These are phyloP conservation scores for Drosophila neocordata DNA, from an alignment of 1,140 invertebrate species.

Conservation along the genomic window DNA sequence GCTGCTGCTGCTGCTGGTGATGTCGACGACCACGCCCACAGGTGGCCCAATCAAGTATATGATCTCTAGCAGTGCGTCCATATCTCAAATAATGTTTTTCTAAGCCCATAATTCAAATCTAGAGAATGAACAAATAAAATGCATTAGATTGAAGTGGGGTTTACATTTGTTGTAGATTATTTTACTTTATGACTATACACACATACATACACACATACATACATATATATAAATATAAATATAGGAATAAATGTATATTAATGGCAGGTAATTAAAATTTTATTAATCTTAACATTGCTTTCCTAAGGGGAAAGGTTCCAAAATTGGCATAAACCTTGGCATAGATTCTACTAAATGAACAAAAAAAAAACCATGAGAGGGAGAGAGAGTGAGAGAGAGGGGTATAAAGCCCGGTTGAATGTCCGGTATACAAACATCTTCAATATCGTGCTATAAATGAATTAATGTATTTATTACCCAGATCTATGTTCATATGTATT, in stretches of 20 bases:
- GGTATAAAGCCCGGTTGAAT: constrained; percentile 6
- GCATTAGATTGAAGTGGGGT: constrained; percentile 15
- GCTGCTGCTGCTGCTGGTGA: constrained; percentile 37
- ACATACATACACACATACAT: no score
- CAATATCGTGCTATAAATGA: constrained; percentile 59
- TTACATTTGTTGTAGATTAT: no score
- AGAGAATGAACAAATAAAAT: constrained; percentile 27
- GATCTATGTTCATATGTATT: background rate
- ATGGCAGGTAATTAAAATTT: constrained; percentile 45
- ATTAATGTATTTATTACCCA: constrained; percentile 43
- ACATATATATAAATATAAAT: no score
- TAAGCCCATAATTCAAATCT: constrained; percentile 84
- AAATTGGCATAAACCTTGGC: constrained; percentile 32
- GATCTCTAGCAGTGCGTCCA: constrained; percentile 87
- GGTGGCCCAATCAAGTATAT: constrained; percentile 86
- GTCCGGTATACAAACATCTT: constrained; percentile 25
- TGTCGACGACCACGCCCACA: constrained; percentile 64
- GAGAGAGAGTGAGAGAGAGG: background rate
- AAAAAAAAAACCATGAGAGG: background rate
- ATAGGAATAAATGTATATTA: constrained; percentile 18
- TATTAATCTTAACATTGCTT: constrained; percentile 46
- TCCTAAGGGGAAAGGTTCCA: constrained; percentile 34
- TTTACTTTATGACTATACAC: no score
- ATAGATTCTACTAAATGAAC: constrained; percentile 14
- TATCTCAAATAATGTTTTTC: constrained; percentile 90